Percentiles rank a stretch among this genome's conserved stretches.
Evolutionary conservation across 2,797 vertebrate species (phyloP).

Genomic region (Eulemur albifrons): DNA sequence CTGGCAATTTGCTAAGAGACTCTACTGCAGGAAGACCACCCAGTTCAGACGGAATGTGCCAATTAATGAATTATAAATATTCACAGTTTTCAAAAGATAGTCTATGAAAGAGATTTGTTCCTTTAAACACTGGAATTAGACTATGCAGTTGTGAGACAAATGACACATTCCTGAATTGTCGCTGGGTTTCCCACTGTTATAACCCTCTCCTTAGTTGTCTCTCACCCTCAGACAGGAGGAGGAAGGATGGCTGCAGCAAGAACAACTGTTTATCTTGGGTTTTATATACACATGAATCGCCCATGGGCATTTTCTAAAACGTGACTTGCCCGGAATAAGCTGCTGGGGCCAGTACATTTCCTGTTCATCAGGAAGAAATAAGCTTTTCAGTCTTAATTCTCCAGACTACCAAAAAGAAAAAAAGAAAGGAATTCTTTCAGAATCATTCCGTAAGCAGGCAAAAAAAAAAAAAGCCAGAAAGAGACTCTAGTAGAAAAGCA

Average conservation of each 20-base stretch:
- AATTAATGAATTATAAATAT: conserved; percentile 43
- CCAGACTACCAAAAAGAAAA: background rate
- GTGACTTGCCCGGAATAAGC: background rate
- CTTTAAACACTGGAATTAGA: background rate
- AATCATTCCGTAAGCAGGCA: background rate
- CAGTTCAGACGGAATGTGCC: conserved; percentile 68
- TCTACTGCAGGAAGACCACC: conserved; percentile 60
- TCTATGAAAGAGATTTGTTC: conserved; percentile 34
- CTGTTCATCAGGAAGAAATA: conserved; percentile 25
- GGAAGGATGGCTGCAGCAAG: background rate
- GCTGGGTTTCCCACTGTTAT: background rate
- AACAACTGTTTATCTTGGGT: background rate
- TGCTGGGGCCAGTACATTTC: background rate
- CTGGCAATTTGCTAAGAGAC: conserved; percentile 58
- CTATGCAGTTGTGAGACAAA: background rate
- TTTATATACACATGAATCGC: background rate
- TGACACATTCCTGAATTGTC: background rate
- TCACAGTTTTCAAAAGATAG: conserved; percentile 2
- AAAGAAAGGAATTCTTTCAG: background rate
- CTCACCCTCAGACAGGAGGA: background rate
- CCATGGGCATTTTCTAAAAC: background rate
- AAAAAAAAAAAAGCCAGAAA: background rate
- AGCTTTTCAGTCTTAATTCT: background rate
- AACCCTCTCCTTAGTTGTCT: background rate
- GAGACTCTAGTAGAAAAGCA: background rate